Conservation (phyloP, 1,140 invertebrate genomes). For the Asobara japonica region DNA sequence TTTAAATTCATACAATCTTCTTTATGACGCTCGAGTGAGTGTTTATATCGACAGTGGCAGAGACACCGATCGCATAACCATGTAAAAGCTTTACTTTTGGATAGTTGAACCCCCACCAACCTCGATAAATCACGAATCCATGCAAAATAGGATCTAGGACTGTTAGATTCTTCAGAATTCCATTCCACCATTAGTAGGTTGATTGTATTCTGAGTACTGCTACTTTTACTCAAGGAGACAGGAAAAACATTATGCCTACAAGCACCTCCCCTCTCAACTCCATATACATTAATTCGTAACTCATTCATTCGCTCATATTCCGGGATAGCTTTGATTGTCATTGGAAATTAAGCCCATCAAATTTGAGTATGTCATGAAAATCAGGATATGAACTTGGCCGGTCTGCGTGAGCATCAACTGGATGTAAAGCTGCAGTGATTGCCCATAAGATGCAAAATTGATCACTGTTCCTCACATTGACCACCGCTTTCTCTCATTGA, state of each 20-base stretch:
- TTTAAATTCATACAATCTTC: too few species aligned
- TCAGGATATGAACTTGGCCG: conserved; percentile 48
- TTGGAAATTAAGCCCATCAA: conserved; percentile 47
- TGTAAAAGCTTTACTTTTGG: conserved; percentile 37
- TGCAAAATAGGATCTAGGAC: conserved; percentile 39
- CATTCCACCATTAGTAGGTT: conserved; percentile 29
- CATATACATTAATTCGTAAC: conserved; percentile 50
- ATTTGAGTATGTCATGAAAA: conserved; percentile 51
- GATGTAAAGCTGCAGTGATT: too few species aligned
- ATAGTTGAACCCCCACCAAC: conserved; percentile 36
- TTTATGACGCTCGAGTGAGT: too few species aligned
- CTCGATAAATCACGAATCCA: conserved; percentile 23
- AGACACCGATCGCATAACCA: conserved; percentile 54
- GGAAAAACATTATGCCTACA: too few species aligned
- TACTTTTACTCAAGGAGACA: too few species aligned
- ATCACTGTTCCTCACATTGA: conserved; percentile 59
- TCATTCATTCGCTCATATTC: too few species aligned
- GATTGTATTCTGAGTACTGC: conserved; percentile 36
- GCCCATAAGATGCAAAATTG: conserved; percentile 54
- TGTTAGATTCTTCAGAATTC: not conserved
- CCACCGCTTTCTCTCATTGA: conserved; percentile 50
- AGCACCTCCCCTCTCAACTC: too few species aligned
- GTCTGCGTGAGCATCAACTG: conserved; percentile 46
- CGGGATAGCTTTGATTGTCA: conserved; percentile 38
- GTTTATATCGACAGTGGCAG: too few species aligned